Conservation (phyloP, 2,797 vertebrate species). For the Schizopygopsis malacanthus region DNA sequence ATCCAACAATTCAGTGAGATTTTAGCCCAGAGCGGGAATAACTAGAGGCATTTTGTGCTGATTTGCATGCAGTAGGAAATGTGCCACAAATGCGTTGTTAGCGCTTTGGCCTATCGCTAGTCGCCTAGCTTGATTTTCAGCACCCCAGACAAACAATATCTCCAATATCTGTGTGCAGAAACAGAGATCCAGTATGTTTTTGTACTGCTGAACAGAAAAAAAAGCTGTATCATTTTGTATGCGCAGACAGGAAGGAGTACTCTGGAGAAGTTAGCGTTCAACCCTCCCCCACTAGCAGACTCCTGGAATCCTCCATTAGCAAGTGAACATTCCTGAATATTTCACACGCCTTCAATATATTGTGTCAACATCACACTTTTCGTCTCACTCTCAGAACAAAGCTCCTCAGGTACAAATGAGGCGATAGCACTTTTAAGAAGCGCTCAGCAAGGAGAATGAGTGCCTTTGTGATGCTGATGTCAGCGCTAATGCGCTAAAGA, state of each 20-base stretch:
- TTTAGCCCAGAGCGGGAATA: constrained; percentile 59
- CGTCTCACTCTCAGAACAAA: constrained; percentile 50
- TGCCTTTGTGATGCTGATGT: constrained; percentile 60
- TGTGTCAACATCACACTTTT: constrained; percentile 64
- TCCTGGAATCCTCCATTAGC: constrained; percentile 47
- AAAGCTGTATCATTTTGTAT: constrained; percentile 34
- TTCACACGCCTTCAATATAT: constrained; percentile 60
- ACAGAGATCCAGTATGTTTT: constrained; percentile 29
- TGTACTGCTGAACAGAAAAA: constrained; percentile 24
- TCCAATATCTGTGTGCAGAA: constrained; percentile 42
- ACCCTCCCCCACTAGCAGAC: constrained; percentile 39
- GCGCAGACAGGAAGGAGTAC: constrained; percentile 30
- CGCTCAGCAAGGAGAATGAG: constrained; percentile 52
- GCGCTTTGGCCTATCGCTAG: constrained; percentile 6
- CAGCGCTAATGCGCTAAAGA: constrained; percentile 55
- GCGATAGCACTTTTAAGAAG: constrained; percentile 51
- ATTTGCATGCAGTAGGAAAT: constrained; percentile 60
- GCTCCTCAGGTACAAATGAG: constrained; percentile 63
- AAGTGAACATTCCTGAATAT: constrained; percentile 60
- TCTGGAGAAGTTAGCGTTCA: constrained; percentile 46
- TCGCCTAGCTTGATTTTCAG: constrained; percentile 18
- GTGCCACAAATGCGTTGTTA: constrained; percentile 20
- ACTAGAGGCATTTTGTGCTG: constrained; percentile 66
- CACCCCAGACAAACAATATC: constrained; percentile 38
- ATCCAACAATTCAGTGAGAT: constrained; percentile 68